Evolutionary conservation across 2,888 invertebrate species (phyloP).

Genomic region (Eurytoma adleriae): DNA sequence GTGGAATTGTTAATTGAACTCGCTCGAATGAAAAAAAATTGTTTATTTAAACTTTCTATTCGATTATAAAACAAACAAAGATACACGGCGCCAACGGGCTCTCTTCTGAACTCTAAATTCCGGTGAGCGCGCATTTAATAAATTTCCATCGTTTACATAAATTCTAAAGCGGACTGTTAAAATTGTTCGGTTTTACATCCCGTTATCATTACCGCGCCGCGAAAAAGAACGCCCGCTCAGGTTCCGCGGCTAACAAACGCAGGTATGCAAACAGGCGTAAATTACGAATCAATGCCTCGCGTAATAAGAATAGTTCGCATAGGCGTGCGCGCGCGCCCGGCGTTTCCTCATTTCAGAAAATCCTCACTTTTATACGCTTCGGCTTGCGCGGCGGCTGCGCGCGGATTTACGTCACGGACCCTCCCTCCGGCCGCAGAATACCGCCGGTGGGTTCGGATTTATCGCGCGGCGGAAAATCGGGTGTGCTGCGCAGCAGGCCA

Average conservation of each 20-base stretch:
- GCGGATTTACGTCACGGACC: slow-evolving; percentile 22
- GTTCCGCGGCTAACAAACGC: neutral
- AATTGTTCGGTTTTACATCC: slow-evolving; percentile 26
- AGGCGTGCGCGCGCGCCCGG: slow-evolving; percentile 9
- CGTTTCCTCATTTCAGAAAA: slow-evolving; percentile 51
- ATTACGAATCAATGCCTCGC: slow-evolving; percentile 46
- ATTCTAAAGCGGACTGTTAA: too few relatives aligned
- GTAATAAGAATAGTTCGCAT: slow-evolving; percentile 39
- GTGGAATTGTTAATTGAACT: too few relatives aligned
- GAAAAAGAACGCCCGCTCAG: neutral
- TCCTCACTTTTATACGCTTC: slow-evolving; percentile 12
- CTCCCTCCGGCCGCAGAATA: neutral
- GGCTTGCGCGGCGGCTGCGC: too few relatives aligned
- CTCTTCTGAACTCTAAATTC: too few relatives aligned
- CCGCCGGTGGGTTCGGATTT: neutral
- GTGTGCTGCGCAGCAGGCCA: neutral
- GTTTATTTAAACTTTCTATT: too few relatives aligned
- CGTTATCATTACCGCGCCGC: slow-evolving; percentile 6
- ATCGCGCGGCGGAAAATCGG: too few relatives aligned
- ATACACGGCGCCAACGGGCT: too few relatives aligned
- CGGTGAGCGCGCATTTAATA: too few relatives aligned
- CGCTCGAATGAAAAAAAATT: too few relatives aligned
- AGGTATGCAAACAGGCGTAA: slow-evolving; percentile 21
- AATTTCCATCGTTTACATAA: too few relatives aligned
- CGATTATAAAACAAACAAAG: too few relatives aligned